Conservation (phyloP, 2,113 vertebrate species). For the Nerophis ophidion region DNA sequence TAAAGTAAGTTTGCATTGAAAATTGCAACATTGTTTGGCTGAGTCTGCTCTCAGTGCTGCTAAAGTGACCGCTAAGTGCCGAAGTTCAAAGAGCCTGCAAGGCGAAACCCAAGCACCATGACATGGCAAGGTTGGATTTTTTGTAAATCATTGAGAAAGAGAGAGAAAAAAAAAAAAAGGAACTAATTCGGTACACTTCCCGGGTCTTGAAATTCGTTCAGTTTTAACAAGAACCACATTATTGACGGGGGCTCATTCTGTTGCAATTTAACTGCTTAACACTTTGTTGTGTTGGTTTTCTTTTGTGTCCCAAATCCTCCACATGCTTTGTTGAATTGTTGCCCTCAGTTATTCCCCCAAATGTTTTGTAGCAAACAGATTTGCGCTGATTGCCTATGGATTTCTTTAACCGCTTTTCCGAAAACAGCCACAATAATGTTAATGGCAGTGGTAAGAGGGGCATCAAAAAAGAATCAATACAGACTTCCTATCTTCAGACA, state of each 20-base stretch:
- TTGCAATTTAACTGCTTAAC: not conserved
- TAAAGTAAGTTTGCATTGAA: too few species aligned
- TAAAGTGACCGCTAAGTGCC: too few species aligned
- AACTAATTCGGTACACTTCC: too few species aligned
- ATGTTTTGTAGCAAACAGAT: slow-evolving; percentile 2
- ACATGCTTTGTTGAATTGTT: not conserved
- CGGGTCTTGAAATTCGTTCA: not conserved
- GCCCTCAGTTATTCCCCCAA: not conserved
- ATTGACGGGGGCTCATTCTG: not conserved
- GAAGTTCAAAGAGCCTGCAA: too few species aligned
- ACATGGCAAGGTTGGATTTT: too few species aligned
- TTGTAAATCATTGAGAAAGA: too few species aligned
- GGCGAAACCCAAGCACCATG: too few species aligned
- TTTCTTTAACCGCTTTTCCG: not conserved
- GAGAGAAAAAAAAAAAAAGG: too few species aligned
- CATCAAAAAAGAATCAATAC: not conserved
- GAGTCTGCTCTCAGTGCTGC: too few species aligned
- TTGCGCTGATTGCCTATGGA: too few species aligned
- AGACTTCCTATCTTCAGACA: not conserved
- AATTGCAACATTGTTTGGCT: too few species aligned
- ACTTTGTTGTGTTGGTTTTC: not conserved
- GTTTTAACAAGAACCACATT: not conserved
- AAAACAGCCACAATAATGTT: not conserved
- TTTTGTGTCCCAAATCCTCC: not conserved
- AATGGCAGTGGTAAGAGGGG: not conserved